Base-by-base conservation (phyloP, 2,888 invertebrate genomes). In the Drosophila borborema region DNA sequence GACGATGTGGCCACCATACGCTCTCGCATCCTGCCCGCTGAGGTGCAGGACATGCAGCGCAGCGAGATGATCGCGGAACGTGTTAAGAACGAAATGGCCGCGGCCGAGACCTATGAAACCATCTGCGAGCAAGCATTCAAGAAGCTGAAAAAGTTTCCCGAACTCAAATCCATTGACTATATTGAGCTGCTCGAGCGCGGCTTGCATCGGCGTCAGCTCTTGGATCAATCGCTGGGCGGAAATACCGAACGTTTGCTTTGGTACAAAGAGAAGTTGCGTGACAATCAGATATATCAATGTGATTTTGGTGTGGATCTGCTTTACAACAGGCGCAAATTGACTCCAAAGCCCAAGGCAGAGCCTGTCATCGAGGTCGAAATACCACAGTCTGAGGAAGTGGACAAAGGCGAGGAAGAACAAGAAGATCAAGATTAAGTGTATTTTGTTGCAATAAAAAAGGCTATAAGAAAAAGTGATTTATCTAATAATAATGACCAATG, bases 1-100 rank as follows among this genome's bases (percentile, higher is more conserved):
- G 90, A 91, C 40, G 92, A 93, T 36, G 77, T 93, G 1, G 89
- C 92, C 8, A 80, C 76, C n/a, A 81, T 93, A 14, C 90, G 93
- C 1, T 71, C 91, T 0, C 81, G 92, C 45, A 89, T 94, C 64
- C 91, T 94, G 16, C 91, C 94, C 0, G 88, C 94, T 2, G 93
- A 94, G 14, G 91, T 94, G 36, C 94, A 94, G 58, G 92, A 92
- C 28, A 84, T 90, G 43, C 88, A 90, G 46, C 90, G 93, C 23
- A 85, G 77, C 9, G 92, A 92, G 55, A 90, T 91, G 89, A 87
- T 93, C 36, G 71, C 82, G 12, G 81, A 82, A 28, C 81, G 83
- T 1, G 90, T 90, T 2, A 73, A 82, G 5, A 72, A 64, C 3
- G 82, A 91, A 14, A 60, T 92, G 55, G 20, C 71, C n/a, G 36